Base-by-base conservation (phyloP, 2,888 invertebrate genomes). In the Macrophya alboannulata region DNA sequence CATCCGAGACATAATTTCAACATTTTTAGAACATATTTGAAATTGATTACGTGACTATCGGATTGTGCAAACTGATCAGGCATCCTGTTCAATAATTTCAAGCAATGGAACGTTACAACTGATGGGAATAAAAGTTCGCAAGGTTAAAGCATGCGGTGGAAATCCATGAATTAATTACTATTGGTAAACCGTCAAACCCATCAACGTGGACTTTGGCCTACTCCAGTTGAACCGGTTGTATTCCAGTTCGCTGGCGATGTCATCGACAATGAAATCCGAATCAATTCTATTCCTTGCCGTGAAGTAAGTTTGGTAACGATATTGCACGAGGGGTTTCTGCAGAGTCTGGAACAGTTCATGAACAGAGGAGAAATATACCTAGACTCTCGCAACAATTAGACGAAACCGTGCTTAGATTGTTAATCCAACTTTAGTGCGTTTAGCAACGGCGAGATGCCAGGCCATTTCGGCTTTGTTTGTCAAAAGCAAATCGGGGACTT, bases 131-230 rank as follows among this genome's bases (percentile, higher is more conserved):
- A 2, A 17, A 68, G 68, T 37, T 68, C 37, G n/a, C 8, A 37
- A 43, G 31, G 51, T 17, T 17, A 9, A 37, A 62, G 40, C 81
- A 12, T 51, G 81, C 25, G 12, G 59, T n/a, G n/a, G 62, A 43
- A 51, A 2, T 43, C 21, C 17, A 45, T 48, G 71, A 68, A 83
- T 68, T 83, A 83, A 83, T 83, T 83, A 71, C 65, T 83, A 83
- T 83, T 37, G 83, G 83, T 71, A 83, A 83, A 48, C 83, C 71
- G 83, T 83, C 83, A 71, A 17, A 21, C 68, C 17, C 21, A 48
- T 83, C 83, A 83, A 51, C 45, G 51, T 51, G n/a, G 71, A 71
- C 83, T 71, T 51, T 71, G 68, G 71, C 68, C 68, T 31, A 40
- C 43, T n/a, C 40, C 25, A 21, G 81, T 81, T 81, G 31, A 79